These are phyloP conservation scores for Entelurus aequoreus DNA, from an alignment of 2,113 vertebrate genomes.

Conservation along the genomic window DNA sequence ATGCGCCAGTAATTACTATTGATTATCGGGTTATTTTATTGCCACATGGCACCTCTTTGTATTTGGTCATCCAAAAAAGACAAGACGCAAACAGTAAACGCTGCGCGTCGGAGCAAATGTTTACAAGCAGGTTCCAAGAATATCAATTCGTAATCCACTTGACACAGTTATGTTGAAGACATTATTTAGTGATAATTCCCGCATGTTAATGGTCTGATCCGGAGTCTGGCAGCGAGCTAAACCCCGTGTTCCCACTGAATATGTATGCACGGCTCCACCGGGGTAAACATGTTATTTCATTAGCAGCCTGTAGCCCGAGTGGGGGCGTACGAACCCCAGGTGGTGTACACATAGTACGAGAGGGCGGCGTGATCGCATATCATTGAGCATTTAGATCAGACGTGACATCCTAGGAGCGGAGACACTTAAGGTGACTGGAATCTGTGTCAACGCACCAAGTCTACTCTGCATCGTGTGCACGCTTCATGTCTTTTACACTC, in stretches of 20 bases:
- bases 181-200: constrained; percentile 67
- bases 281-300: constrained; percentile 72
- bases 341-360: constrained; percentile 52
- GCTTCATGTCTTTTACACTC: not conserved
- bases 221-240: constrained; percentile 57
- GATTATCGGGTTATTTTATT: no score
- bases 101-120: constrained; percentile 25
- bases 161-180: constrained; percentile 72
- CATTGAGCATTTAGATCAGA: constrained; percentile 38
- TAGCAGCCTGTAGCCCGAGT: constrained; percentile 52
- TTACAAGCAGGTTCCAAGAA: constrained; percentile 55
- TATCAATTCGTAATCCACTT: constrained; percentile 71
- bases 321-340: constrained; percentile 52
- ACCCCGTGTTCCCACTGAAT: constrained; percentile 71
- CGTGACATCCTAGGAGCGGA: constrained; percentile 26
- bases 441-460: constrained; percentile 42
- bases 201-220: constrained; percentile 64
- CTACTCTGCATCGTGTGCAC: not conserved
- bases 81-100: constrained; percentile 6
- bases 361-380: constrained; percentile 33
- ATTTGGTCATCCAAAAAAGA: no score
- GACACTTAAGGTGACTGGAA: constrained; percentile 44
- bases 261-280: constrained; percentile 56
- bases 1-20: no score
- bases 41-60: no score